phyloP scores from a whole-genome alignment of 1,140 invertebrate genomes.

The Tetramorium parvispinum region DNA sequence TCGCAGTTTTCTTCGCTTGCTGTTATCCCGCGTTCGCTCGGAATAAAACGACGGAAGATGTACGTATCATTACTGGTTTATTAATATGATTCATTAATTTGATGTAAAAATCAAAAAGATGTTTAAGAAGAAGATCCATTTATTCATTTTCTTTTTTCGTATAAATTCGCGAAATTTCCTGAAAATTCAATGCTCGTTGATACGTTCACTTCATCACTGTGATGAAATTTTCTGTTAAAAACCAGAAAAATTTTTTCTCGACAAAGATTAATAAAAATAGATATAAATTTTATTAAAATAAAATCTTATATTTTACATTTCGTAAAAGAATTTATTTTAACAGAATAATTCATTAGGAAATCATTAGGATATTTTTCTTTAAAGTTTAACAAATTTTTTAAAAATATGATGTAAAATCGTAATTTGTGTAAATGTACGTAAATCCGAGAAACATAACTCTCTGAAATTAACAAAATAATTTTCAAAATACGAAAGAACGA shows the following conservation, averaged over 20 bases:
- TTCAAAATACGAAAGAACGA: not conserved
- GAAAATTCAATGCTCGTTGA: not conserved
- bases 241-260: not conserved
- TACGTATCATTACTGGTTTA: constrained; percentile 15
- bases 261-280: not conserved
- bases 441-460: not conserved
- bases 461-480: not conserved
- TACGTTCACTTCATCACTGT: not conserved
- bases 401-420: not conserved
- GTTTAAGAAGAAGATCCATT: not conserved
- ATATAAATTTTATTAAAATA: not conserved
- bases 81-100: not conserved
- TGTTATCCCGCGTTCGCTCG: not conserved
- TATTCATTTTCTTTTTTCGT: not conserved
- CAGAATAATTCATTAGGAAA: not conserved
- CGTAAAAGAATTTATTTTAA: not conserved
- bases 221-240: not conserved
- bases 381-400: not conserved
- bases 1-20: constrained; percentile 67
- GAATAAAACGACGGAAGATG: not conserved
- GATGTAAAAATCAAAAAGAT: not conserved
- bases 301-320: not conserved
- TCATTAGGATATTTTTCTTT: not conserved
- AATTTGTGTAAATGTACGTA: not conserved
- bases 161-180: not conserved